phyloP scores from a whole-genome alignment of 37 sponge, comb jelly and placozoan species.

The Axinella damicornis region DNA sequence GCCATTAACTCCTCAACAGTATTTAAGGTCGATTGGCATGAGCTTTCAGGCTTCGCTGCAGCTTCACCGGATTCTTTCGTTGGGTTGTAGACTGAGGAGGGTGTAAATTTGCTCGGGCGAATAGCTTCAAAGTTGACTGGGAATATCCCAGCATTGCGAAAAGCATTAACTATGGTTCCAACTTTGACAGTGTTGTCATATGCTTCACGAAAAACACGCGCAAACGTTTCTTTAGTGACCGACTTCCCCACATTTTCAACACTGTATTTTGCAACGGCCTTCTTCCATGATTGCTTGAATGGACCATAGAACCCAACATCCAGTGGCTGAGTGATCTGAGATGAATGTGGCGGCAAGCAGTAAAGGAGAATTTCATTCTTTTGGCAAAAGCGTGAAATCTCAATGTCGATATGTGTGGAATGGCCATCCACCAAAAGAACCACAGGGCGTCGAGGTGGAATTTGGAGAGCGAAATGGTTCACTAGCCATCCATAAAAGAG shows the following conservation, averaged over 20 bases:
- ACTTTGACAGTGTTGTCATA: conserved; percentile 31
- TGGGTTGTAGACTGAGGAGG: no score
- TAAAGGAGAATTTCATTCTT: conserved; percentile 18
- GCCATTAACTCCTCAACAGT: conserved; percentile 7
- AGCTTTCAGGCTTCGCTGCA: no score
- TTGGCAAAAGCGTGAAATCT: not conserved
- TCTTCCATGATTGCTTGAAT: conserved; percentile 16
- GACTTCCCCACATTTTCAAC: not conserved
- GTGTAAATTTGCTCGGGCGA: not conserved
- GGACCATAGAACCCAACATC: conserved; percentile 41
- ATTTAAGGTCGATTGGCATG: no score
- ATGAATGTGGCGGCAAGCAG: conserved; percentile 48
- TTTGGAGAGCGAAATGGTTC: conserved; percentile 35
- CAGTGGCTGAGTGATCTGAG: conserved; percentile 24
- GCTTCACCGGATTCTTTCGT: no score
- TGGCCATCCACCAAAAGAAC: conserved; percentile 64
- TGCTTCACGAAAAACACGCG: conserved; percentile 30
- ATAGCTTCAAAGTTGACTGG: conserved; percentile 28
- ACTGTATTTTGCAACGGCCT: not conserved
- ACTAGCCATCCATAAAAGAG: conserved; percentile 54
- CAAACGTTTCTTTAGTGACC: conserved; percentile 28
- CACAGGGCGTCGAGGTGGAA: conserved; percentile 25
- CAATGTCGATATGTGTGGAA: conserved; percentile 23
- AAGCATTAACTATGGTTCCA: conserved; percentile 38
- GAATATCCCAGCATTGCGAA: conserved; percentile 22